Evolutionary conservation across 2,113 vertebrate genomes (phyloP), one percentile per base, ranked within the genome.

Genomic region (Chionomys nivalis): DNA sequence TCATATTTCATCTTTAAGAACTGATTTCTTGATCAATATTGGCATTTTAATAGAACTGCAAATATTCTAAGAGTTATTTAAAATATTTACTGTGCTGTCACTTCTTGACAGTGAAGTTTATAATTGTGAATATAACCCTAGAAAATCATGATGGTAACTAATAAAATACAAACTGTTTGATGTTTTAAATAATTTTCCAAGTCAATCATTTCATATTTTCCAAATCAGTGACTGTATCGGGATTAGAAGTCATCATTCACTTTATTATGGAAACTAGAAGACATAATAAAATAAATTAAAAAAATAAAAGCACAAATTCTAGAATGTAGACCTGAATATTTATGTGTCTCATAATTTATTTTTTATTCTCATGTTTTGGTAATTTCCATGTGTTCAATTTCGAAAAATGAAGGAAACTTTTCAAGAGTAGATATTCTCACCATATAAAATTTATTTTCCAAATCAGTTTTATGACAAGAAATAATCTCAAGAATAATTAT

Each of bases 141-240:
- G 47, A 19, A 96, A 93, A 94, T 87, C 0, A 21, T 39, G 85
- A 85, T 82, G 21, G 61, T 96, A 97, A 93, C 7, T 0, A 97
- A 65, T 52, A 0, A 96, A 97, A 91, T 0, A 73, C 52, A 83
- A 97, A 91, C 11, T 94, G 9, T 82, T 92, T 36, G 5, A 14
- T 81, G 90, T 97, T 85, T 79, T 4, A 58, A 52, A 79, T 88
- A 73, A 44, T 90, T 98, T 87, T 73, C 9, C 86, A 94, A 96
- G 19, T 0, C 0, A 90, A 52, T n/a, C 44, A 13, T n/a, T 98
- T 93, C 21, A 78, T 72, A 44, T 96, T 95, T 94, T 95, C n/a
- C 8, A 97, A 94, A 92, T 93, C 66, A 90, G 2, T 85, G 31
- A 97, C 66, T 66, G 8, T 2, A 81, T 86, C 36, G 94, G 94